Conservation (phyloP, 2,113 vertebrate genomes). For the Scolopax mira region DNA sequence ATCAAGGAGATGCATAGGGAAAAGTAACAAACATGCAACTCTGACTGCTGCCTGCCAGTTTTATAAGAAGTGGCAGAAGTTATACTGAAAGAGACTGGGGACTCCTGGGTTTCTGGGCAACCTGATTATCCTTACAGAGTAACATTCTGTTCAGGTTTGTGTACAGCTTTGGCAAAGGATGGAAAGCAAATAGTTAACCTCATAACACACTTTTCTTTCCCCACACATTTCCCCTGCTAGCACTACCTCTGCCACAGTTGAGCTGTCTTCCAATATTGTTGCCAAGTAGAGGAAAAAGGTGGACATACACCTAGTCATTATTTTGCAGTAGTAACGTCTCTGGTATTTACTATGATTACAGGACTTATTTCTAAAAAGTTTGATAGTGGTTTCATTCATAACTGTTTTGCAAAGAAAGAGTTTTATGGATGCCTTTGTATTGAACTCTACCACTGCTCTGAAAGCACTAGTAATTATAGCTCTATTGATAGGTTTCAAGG, state of each 20-base stretch:
- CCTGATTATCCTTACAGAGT: background rate
- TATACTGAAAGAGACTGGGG: background rate
- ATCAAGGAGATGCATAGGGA: background rate
- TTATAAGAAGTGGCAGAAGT: background rate
- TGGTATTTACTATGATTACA: background rate
- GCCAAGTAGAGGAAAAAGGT: background rate
- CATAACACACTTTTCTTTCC: background rate
- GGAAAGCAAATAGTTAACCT: background rate
- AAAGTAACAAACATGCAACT: background rate
- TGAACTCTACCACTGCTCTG: background rate
- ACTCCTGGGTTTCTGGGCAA: background rate
- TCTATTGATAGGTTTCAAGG: background rate
- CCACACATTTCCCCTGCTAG: background rate
- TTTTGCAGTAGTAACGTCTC: background rate
- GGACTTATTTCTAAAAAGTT: background rate
- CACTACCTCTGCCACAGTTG: background rate
- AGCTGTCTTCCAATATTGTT: background rate
- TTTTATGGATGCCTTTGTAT: background rate
- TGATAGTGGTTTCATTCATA: background rate
- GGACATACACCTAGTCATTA: background rate
- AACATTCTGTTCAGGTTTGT: background rate
- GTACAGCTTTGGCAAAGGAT: background rate
- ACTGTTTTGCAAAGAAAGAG: background rate
- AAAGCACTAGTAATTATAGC: background rate
- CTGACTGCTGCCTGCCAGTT: background rate